A percentile compares a stretch with the other conserved stretches of the same genome.
phyloP scores from a whole-genome alignment of 2,888 invertebrate genomes.

The Drosophila neutralis region DNA sequence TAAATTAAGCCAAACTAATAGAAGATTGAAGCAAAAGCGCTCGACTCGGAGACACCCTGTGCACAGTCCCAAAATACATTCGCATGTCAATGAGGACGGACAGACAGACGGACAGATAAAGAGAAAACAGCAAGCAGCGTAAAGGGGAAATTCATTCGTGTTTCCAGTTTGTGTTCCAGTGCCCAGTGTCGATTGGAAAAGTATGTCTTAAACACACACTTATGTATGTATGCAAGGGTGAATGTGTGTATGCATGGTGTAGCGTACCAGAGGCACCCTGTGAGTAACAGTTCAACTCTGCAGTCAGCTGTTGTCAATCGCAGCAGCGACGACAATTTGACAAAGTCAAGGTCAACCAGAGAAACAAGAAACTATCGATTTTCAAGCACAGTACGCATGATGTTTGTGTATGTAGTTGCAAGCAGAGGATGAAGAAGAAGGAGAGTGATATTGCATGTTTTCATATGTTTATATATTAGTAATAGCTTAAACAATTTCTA shows the following conservation, averaged over 20 bases:
- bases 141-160: not conserved
- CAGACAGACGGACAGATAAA: not conserved
- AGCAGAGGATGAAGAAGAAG: not conserved
- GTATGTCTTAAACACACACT: not conserved
- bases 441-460: not conserved
- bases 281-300: not conserved
- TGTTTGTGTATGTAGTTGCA: not conserved
- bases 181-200: not conserved
- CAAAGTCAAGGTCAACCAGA: slow-evolving; percentile 59
- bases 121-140: not conserved
- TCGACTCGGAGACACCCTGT: not conserved
- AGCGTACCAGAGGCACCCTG: not conserved
- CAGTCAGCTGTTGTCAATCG: slow-evolving; percentile 15
- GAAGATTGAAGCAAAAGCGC: not conserved
- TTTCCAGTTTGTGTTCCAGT: not conserved
- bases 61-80: not conserved
- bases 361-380: slow-evolving; percentile 40
- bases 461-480: slow-evolving; percentile 2
- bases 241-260: not conserved
- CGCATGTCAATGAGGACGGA: not conserved
- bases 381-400: slow-evolving; percentile 9
- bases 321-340: slow-evolving; percentile 17
- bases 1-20: not conserved
- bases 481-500: slow-evolving; percentile 16
- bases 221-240: not conserved